phyloP scores from a whole-genome alignment of 2,888 invertebrate species.

The Pseudeuparius sepicola region DNA sequence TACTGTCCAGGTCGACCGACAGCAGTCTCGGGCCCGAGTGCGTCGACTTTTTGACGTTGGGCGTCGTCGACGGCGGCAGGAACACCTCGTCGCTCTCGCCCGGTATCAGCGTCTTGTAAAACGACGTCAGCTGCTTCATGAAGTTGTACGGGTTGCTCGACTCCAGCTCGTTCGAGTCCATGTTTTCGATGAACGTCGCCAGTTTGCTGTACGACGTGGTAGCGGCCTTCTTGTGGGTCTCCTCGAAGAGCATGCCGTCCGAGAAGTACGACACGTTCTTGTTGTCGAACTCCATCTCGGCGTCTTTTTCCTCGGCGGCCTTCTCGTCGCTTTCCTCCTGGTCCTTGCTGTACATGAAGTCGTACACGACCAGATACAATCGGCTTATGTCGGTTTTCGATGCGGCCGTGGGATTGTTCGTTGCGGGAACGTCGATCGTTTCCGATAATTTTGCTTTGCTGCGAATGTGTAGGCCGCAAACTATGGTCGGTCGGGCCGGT shows the following conservation, averaged over 20 bases:
- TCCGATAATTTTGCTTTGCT: too few relatives aligned
- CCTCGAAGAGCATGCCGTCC: too few relatives aligned
- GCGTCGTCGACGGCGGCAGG: constrained; percentile 29
- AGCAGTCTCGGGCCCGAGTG: constrained; percentile 35
- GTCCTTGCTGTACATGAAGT: constrained; percentile 56
- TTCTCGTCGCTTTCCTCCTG: constrained; percentile 38
- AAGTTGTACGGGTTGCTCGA: constrained; percentile 20
- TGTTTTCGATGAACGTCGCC: constrained; percentile 18
- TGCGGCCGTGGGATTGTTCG: too few relatives aligned
- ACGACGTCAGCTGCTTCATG: constrained; percentile 29
- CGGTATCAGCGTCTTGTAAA: constrained; percentile 38
- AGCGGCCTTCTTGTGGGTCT: too few relatives aligned
- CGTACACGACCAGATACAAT: constrained; percentile 57
- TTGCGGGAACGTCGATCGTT: too few relatives aligned
- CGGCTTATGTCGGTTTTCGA: constrained; percentile 30
- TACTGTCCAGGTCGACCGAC: constrained; percentile 29
- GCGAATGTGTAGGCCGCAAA: too few relatives aligned
- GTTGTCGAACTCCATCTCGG: constrained; percentile 21
- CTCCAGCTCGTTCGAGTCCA: constrained; percentile 22
- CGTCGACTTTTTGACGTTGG: constrained; percentile 21
- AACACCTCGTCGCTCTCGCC: constrained; percentile 38
- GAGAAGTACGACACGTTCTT: constrained; percentile 20
- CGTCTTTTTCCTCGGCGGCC: constrained; percentile 19
- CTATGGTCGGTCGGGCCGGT: constrained; percentile 39
- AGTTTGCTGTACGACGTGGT: too few relatives aligned